phyloP scores from a whole-genome alignment of 2,113 vertebrate species.

The Bungarus multicinctus region DNA sequence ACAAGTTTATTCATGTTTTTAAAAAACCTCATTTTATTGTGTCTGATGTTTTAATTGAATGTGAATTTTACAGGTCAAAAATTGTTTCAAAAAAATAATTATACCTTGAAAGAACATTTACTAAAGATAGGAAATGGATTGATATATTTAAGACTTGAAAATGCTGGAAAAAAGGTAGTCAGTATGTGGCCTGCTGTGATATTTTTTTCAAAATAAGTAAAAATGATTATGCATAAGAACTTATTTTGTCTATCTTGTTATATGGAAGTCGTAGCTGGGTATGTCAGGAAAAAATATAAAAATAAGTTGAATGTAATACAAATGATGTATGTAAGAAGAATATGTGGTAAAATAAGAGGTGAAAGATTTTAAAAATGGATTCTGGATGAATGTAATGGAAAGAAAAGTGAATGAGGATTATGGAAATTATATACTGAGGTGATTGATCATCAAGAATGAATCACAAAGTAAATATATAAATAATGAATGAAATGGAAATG shows the following conservation, averaged over 20 bases:
- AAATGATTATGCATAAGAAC: not conserved
- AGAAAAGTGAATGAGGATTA: not conserved
- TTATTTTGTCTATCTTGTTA: not conserved
- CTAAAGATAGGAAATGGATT: not conserved
- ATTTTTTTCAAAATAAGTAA: not conserved
- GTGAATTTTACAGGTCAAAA: not conserved
- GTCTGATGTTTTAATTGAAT: not conserved
- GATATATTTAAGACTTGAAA: not conserved
- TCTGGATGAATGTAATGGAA: not conserved
- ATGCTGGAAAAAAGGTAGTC: not conserved
- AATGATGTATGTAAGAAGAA: not conserved
- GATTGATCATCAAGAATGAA: not conserved
- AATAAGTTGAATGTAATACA: not conserved
- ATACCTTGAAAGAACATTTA: not conserved
- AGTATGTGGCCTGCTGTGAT: not conserved
- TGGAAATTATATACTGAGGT: not conserved
- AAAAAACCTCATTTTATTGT: not conserved
- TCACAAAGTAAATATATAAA: not conserved
- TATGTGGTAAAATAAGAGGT: not conserved
- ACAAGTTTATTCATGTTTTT: not conserved
- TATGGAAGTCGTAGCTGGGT: not conserved
- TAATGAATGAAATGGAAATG: not conserved
- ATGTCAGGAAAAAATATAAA: not conserved
- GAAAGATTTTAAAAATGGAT: not conserved
- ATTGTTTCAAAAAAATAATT: not conserved